Percentiles rank a stretch among this genome's conserved stretches.
Conservation (phyloP, 2,113 vertebrate genomes). For the Trematomus loennbergii region DNA sequence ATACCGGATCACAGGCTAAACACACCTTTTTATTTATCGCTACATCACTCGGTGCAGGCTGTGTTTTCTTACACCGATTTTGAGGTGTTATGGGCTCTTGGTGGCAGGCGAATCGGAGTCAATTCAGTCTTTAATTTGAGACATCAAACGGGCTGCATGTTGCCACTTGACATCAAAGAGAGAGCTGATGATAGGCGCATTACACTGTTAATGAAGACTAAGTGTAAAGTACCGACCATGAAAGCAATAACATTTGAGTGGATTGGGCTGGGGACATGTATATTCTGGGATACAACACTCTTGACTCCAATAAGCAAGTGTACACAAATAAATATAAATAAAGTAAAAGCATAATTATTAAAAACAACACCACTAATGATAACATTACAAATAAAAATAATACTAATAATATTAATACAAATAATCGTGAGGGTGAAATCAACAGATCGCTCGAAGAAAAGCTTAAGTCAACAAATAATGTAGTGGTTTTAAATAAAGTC, state of each 20-base stretch:
- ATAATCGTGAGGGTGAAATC: constrained; percentile 21
- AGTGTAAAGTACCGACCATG: constrained; percentile 82
- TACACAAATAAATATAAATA: neutral
- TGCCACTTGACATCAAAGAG: constrained; percentile 87
- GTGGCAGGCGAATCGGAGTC: constrained; percentile 70
- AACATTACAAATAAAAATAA: constrained; percentile 29
- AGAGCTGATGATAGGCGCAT: constrained; percentile 84
- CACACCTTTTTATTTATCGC: constrained; percentile 32
- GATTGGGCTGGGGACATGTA: constrained; percentile 57
- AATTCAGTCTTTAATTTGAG: constrained; percentile 87
- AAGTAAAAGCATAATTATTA: neutral
- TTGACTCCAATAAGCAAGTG: neutral
- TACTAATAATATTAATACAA: neutral
- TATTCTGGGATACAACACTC: constrained; percentile 29
- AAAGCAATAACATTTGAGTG: constrained; percentile 72
- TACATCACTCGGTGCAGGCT: constrained; percentile 19
- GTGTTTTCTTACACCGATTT: constrained; percentile 40
- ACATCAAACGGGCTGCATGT: constrained; percentile 87
- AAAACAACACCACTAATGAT: constrained; percentile 18
- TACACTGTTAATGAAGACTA: constrained; percentile 85
- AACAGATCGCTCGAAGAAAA: constrained; percentile 2
- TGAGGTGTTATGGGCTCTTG: constrained; percentile 47
- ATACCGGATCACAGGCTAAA: constrained; percentile 26
- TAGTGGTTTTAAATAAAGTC: constrained; percentile 44
- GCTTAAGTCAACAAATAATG: constrained; percentile 33